phyloP scores from a whole-genome alignment of 2,797 vertebrate species.

The Hippocampus kuda region DNA sequence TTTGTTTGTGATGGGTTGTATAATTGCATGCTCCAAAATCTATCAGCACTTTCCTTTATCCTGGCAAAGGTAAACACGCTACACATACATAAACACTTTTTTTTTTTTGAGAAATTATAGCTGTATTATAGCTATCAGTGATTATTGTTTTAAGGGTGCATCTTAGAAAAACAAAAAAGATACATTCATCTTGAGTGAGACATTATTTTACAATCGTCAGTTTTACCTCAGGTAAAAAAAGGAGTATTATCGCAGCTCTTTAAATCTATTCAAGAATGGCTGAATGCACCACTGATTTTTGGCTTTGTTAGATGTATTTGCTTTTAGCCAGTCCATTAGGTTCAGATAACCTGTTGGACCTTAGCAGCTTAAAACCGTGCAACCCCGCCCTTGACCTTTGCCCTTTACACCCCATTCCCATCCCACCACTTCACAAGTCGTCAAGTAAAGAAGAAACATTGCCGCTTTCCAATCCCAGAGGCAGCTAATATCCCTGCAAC shows the following conservation, averaged over 20 bases:
- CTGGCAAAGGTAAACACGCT: constrained; percentile 23
- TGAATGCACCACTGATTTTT: constrained; percentile 19
- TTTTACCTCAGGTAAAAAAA: not conserved
- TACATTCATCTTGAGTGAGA: not conserved
- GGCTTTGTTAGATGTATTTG: constrained; percentile 32
- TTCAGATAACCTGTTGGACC: constrained; percentile 64
- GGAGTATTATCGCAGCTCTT: not conserved
- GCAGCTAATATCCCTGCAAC: constrained; percentile 55
- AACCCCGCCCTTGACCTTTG: constrained; percentile 69
- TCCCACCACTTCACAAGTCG: not conserved
- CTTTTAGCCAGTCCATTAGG: constrained; percentile 70
- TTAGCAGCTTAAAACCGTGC: constrained; percentile 54
- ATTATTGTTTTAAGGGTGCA: not conserved
- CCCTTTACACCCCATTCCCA: constrained; percentile 15
- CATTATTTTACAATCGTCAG: not conserved
- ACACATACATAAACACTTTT: constrained; percentile 17
- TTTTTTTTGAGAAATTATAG: not conserved
- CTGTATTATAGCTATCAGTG: constrained; percentile 5
- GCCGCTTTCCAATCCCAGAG: constrained; percentile 33
- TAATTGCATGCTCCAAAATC: constrained; percentile 18
- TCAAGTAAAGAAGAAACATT: not conserved
- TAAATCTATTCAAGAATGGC: constrained; percentile 18
- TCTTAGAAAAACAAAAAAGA: not conserved
- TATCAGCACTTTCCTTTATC: constrained; percentile 41
- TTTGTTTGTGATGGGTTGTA: constrained; percentile 25